Conservation (phyloP, 2,888 invertebrate genomes). For the Agrochola lota region DNA sequence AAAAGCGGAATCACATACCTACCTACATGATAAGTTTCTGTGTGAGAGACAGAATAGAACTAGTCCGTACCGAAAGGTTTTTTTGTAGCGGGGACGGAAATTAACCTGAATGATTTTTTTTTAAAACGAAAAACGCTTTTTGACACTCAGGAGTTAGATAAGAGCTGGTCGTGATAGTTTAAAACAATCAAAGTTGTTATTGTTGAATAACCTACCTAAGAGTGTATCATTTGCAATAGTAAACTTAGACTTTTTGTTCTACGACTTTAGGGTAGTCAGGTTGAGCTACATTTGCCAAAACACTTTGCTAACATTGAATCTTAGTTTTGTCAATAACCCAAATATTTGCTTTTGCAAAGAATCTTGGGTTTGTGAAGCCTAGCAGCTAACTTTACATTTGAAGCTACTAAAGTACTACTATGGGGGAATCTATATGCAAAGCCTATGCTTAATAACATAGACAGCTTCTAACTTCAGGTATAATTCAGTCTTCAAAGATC, state of each 20-base stretch:
- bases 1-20: background rate
- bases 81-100: background rate
- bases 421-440: background rate
- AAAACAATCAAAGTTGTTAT: background rate
- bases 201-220: background rate
- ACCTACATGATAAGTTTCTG: background rate
- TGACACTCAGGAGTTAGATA: background rate
- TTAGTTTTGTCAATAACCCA: background rate
- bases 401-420: background rate
- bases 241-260: constrained; percentile 8
- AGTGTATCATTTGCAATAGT: constrained; percentile 10
- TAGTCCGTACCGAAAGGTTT: background rate
- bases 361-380: background rate
- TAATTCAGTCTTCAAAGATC: background rate
- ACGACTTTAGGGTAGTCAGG: too few species aligned
- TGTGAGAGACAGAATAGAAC: background rate
- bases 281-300: background rate
- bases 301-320: background rate
- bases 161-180: background rate
- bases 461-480: background rate
- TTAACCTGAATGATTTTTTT: background rate
- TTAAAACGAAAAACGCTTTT: background rate
- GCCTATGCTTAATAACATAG: background rate
- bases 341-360: background rate
- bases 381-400: background rate